These are phyloP conservation scores for Trichomalopsis sarcophagae DNA, from an alignment of 1,140 invertebrate genomes.

Conservation along the genomic window DNA sequence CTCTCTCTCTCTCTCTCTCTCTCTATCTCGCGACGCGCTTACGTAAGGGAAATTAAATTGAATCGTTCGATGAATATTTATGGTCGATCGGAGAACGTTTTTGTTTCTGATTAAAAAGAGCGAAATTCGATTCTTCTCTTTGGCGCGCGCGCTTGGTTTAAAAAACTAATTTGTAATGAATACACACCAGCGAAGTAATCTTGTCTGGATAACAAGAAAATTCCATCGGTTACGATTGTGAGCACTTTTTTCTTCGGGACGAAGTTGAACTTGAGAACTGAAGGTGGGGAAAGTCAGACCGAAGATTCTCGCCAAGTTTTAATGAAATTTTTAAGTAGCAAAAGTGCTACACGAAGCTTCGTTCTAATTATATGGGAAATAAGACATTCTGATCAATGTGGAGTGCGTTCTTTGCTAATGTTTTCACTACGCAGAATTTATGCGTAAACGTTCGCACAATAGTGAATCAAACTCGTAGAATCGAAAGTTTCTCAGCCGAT, in stretches of 20 bases:
- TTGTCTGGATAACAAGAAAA: background rate
- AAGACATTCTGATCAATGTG: slow-evolving; percentile 7
- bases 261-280: slow-evolving; percentile 18
- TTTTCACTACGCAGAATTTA: no score
- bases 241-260: background rate
- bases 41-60: no score
- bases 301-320: slow-evolving; percentile 20
- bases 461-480: no score
- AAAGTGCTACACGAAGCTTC: background rate
- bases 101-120: no score
- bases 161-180: slow-evolving; percentile 7
- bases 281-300: background rate
- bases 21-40: no score
- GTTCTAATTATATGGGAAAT: background rate
- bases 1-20: no score
- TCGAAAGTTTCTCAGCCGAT: no score
- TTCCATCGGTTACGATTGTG: slow-evolving; percentile 4
- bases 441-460: no score
- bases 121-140: no score
- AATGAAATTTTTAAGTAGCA: slow-evolving; percentile 43
- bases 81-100: no score
- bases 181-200: background rate
- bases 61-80: no score
- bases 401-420: background rate
- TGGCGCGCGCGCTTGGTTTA: no score